Percentiles rank a stretch among this genome's conserved stretches.
Conservation (phyloP, 2,888 invertebrate species). For the Erebia ligea region DNA sequence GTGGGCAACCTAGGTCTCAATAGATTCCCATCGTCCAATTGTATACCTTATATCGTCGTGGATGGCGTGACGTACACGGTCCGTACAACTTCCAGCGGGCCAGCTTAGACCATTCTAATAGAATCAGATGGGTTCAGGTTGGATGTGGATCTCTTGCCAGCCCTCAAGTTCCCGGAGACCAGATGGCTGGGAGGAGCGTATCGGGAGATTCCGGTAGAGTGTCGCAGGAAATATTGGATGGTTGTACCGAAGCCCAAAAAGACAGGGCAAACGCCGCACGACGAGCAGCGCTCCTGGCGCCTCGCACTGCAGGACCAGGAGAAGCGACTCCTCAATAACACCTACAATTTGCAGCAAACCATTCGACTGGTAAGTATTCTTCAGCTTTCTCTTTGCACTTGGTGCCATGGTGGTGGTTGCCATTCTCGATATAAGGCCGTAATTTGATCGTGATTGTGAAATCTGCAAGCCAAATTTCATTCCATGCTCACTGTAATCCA, state of each 20-base stretch:
- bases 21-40: slow-evolving; percentile 44
- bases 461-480: no score
- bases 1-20: slow-evolving; percentile 70
- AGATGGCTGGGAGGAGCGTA: slow-evolving; percentile 65
- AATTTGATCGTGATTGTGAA: no score
- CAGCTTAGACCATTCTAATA: slow-evolving; percentile 81
- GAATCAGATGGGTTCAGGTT: slow-evolving; percentile 58
- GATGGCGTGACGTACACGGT: slow-evolving; percentile 67
- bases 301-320: slow-evolving; percentile 81
- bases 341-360: slow-evolving; percentile 63
- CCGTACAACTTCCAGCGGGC: slow-evolving; percentile 64
- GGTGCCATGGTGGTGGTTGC: no score
- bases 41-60: slow-evolving; percentile 48
- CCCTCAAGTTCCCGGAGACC: slow-evolving; percentile 68
- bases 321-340: slow-evolving; percentile 66
- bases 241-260: slow-evolving; percentile 76
- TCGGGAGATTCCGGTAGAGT: slow-evolving; percentile 51
- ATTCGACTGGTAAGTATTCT: slow-evolving; percentile 63
- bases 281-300: slow-evolving; percentile 72
- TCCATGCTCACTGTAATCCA: no score
- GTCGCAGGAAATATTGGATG: slow-evolving; percentile 66
- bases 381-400: no score
- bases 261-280: slow-evolving; percentile 39
- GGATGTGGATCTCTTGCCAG: slow-evolving; percentile 81
- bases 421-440: no score